Evolutionary conservation across 2,113 vertebrate species (phyloP).

Genomic region (Motacilla alba): DNA sequence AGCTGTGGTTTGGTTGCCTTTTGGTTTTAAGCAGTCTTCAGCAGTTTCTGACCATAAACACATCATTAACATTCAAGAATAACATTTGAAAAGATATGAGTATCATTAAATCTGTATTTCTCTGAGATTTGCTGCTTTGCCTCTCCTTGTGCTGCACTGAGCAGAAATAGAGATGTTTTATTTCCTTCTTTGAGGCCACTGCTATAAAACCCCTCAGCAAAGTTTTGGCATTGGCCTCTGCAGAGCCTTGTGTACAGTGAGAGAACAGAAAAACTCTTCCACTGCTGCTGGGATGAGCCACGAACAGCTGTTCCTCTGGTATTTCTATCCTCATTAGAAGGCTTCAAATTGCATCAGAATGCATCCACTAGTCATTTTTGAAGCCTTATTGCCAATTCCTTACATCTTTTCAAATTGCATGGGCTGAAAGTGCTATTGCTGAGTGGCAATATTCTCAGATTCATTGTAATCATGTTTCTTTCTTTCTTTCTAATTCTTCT

Average conservation of each 20-base stretch:
- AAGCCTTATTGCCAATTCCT: not conserved
- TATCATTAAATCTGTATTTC: not conserved
- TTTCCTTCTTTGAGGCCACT: not conserved
- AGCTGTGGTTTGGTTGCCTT: not conserved
- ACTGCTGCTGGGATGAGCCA: not conserved
- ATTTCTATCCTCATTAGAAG: slow-evolving; percentile 13
- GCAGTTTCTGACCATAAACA: not conserved
- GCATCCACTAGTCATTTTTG: not conserved
- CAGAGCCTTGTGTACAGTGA: not conserved
- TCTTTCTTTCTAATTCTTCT: not conserved
- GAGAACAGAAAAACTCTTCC: not conserved
- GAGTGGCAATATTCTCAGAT: not conserved
- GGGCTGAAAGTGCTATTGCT: not conserved
- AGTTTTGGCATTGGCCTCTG: not conserved
- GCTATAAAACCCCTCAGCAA: not conserved
- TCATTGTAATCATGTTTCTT: not conserved
- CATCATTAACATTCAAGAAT: not conserved
- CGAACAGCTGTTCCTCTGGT: not conserved
- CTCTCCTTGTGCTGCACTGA: not conserved
- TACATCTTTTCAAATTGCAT: not conserved
- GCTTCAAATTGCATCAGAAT: slow-evolving; percentile 21
- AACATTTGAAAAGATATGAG: not conserved
- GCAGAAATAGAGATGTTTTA: not conserved
- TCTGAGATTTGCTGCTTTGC: not conserved
- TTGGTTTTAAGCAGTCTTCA: not conserved